Evolutionary conservation across 2,113 vertebrate genomes (phyloP).

Genomic region (Thermophis baileyi): DNA sequence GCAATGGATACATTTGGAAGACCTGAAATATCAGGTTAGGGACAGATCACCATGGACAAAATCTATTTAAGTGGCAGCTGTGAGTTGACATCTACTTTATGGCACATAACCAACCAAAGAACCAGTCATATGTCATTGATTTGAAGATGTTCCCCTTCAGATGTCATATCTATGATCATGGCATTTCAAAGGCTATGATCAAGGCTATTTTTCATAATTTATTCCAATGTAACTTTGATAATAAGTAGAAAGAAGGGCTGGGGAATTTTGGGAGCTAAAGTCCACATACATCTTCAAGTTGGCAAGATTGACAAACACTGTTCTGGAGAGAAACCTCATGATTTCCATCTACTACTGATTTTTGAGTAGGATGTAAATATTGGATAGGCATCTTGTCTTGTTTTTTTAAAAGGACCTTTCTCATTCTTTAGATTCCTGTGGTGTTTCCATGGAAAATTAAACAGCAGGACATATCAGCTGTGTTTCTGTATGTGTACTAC

Average conservation of each 20-base stretch:
- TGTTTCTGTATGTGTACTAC: neutral
- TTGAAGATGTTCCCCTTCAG: neutral
- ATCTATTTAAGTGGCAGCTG: neutral
- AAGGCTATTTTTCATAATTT: neutral
- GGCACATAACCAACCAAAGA: neutral
- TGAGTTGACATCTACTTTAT: neutral
- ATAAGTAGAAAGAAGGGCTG: neutral
- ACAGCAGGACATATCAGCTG: neutral
- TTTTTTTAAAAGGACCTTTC: neutral
- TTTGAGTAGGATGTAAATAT: neutral
- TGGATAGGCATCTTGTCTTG: neutral
- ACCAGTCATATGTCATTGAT: neutral
- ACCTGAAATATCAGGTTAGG: neutral
- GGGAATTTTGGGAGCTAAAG: no score
- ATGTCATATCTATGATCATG: neutral
- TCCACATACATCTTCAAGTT: no score
- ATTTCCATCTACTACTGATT: neutral
- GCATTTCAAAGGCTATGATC: neutral
- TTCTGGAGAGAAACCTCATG: rapidly evolving
- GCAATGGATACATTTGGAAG: neutral
- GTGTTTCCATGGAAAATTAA: constrained; percentile 10
- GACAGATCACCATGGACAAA: neutral
- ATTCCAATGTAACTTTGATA: neutral
- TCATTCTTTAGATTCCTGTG: neutral
- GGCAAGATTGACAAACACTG: no score